Base-by-base conservation (phyloP, 1,140 invertebrate genomes). In the Tyrophagus putrescentiae region DNA sequence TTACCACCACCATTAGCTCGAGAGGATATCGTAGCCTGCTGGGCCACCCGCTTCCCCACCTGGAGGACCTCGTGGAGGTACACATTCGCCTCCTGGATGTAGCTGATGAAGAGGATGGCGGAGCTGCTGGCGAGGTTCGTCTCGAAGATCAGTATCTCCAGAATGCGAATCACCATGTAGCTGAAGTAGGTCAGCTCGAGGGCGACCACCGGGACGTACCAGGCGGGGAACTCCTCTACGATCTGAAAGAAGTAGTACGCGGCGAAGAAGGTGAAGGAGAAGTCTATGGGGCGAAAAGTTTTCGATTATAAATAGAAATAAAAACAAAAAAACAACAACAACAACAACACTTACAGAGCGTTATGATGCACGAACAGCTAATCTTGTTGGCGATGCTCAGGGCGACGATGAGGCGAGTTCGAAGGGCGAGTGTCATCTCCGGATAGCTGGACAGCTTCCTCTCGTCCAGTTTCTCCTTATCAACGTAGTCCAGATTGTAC, bases 121-220 rank as follows among this genome's bases (percentile, higher is more conserved):
- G 45, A 48, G 31, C 45, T 48, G 23, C 21, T 25, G 18, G 45
- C 45, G 6, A 48, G 18, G 31, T 48, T 48, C 6, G 45, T 48
- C 31, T 48, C 21, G 18, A 48, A 48, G 21, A 48, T 48, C 7
- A 48, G 18, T 7, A 48, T 48, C 31, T 48, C 45, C 7, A 48
- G 18, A 25, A 48, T 29, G 9, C 45, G 45, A 48, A 48, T 48
- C 21, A 48, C 13, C 45, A 48, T 48, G 18, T 48, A 48, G 45
- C 21, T 7, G 18, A 48, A 48, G 18, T 48, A 48, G 45, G 45
- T 7, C 18, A 48, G 31, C 31, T 48, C 45, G 7, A 48, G 7
- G 23, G 18, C 7, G 7, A 48, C 45, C 13, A 48, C 31, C 21
- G 45, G 45, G 31, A 48, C 7, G 18, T 48, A 48, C 45, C 45